phyloP scores from a whole-genome alignment of 2,113 vertebrate species.

The Phycodurus eques region DNA sequence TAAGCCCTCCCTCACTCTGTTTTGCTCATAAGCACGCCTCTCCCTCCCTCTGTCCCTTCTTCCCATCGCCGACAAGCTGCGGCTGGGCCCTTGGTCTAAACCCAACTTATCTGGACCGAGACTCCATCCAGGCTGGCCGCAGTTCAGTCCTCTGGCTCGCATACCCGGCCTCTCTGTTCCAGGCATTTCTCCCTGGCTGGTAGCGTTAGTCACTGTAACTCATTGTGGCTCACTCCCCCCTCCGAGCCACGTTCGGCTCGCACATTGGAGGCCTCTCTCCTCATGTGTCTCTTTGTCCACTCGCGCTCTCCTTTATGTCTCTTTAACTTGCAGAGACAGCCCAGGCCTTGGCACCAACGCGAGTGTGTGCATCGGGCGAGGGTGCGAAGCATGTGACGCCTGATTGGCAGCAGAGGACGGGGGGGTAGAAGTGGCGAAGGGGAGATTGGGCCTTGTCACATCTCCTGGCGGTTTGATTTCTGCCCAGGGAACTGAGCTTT shows the following conservation, averaged over 20 bases:
- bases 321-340: constrained; percentile 48
- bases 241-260: constrained; percentile 50
- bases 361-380: constrained; percentile 22
- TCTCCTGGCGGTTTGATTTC: constrained; percentile 62
- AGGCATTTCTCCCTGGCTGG: constrained; percentile 63
- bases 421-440: constrained; percentile 21
- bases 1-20: constrained; percentile 37
- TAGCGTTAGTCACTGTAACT: constrained; percentile 63
- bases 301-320: constrained; percentile 27
- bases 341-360: constrained; percentile 33
- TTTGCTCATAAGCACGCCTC: constrained; percentile 12
- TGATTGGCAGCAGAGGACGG: constrained; percentile 59
- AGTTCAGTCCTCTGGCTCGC: constrained; percentile 64
- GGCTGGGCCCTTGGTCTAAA: constrained; percentile 58
- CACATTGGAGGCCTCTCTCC: constrained; percentile 48
- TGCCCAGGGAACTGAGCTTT: constrained; percentile 53
- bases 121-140: constrained; percentile 64
- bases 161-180: constrained; percentile 48
- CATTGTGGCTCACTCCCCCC: constrained; percentile 52
- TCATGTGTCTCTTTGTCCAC: constrained; percentile 47
- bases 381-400: constrained; percentile 60
- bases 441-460: constrained; percentile 62
- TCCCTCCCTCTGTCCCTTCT: constrained; percentile 7
- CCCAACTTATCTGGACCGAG: constrained; percentile 65
- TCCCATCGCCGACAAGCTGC: constrained; percentile 46